Conservation (phyloP, 2,113 vertebrate species). For the Nannobrachium achirus region DNA sequence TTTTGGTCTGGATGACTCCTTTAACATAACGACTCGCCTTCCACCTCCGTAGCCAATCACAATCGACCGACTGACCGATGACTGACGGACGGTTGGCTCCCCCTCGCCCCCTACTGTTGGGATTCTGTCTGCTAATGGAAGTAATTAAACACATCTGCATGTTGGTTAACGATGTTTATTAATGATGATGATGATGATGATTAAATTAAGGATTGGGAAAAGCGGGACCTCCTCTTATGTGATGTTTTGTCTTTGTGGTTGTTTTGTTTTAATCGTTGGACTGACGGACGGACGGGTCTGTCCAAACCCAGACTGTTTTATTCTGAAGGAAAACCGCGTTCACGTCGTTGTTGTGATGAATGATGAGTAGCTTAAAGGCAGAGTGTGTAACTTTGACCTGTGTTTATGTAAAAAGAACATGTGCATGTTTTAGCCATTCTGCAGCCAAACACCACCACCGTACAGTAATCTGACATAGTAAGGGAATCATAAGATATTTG, state of each 20-base stretch:
- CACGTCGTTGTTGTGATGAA: not conserved
- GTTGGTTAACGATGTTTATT: too few species aligned
- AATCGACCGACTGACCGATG: not conserved
- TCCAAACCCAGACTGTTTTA: not conserved
- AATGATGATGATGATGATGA: too few species aligned
- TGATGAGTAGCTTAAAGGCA: not conserved
- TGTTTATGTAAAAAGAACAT: too few species aligned
- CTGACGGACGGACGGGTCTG: too few species aligned
- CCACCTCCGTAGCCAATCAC: not conserved
- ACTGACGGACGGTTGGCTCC: not conserved
- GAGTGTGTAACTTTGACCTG: too few species aligned
- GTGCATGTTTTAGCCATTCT: too few species aligned
- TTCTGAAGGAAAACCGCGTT: not conserved
- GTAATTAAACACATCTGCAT: conserved; percentile 50
- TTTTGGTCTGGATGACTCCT: too few species aligned
- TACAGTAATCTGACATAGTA: too few species aligned
- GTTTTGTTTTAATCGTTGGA: conserved; percentile 31
- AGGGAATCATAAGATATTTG: too few species aligned
- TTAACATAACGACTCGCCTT: not conserved
- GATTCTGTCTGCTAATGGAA: conserved; percentile 23
- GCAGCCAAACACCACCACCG: too few species aligned
- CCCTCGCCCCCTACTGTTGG: conserved; percentile 6
- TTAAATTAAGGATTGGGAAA: too few species aligned
- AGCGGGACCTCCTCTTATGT: conserved; percentile 48
- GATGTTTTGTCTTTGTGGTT: conserved; percentile 42